phyloP scores from a whole-genome alignment of 2,113 vertebrate species.

The Melanerpes formicivorus region DNA sequence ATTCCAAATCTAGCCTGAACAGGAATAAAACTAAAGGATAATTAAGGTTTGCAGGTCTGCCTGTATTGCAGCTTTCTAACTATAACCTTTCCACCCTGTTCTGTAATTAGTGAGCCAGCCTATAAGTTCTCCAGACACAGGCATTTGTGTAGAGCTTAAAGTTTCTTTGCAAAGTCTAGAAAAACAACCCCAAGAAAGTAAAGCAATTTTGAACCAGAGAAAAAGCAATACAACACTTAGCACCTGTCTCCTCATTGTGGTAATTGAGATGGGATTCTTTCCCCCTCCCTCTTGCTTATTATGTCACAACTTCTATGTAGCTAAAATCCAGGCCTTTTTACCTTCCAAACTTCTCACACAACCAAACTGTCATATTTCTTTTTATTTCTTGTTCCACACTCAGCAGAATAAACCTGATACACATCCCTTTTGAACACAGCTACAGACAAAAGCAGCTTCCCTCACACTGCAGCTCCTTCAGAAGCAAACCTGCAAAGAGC shows the following conservation, averaged over 20 bases:
- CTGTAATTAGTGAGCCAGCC: background rate
- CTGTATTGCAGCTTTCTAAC: background rate
- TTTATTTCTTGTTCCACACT: background rate
- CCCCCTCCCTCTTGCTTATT: accelerated
- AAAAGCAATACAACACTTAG: background rate
- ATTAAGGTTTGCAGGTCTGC: conserved; percentile 27
- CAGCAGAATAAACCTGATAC: background rate
- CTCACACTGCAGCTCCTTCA: background rate
- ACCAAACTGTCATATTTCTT: background rate
- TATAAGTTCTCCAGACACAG: background rate
- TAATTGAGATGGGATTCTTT: accelerated
- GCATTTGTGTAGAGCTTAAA: background rate
- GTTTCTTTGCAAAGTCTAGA: background rate
- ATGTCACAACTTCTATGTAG: background rate
- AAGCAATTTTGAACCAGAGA: background rate
- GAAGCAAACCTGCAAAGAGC: background rate
- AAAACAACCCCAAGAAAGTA: background rate
- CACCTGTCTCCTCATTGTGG: accelerated
- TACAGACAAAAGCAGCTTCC: background rate
- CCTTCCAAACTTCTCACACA: background rate
- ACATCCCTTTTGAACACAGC: accelerated
- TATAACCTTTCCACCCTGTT: conserved; percentile 9
- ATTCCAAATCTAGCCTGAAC: background rate
- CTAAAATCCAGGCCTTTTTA: background rate
- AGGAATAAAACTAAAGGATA: conserved; percentile 18